A percentile compares a stretch with the other conserved stretches of the same genome.
Conservation (phyloP, 2,888 invertebrate genomes). For the Drosophila nr. medialis region DNA sequence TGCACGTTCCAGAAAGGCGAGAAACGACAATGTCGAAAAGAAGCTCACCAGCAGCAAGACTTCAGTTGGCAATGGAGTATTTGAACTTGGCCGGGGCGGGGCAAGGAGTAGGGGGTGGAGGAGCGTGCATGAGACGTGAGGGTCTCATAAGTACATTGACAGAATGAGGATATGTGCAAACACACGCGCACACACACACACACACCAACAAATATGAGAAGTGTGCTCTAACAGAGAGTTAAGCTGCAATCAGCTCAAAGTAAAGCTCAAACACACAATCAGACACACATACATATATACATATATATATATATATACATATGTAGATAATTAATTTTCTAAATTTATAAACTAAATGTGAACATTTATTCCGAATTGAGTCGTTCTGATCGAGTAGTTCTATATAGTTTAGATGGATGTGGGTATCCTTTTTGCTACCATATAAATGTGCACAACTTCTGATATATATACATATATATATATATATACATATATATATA, state of each 20-base stretch:
- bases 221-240: neutral
- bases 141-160: slow-evolving; percentile 1
- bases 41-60: slow-evolving; percentile 11
- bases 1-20: slow-evolving; percentile 57
- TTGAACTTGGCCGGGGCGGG: neutral
- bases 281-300: neutral
- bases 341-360: neutral
- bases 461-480: too few relatives aligned
- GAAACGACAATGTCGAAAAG: slow-evolving; percentile 27
- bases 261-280: neutral
- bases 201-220: neutral
- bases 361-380: neutral
- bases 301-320: neutral
- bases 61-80: neutral
- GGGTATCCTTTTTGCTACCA: neutral
- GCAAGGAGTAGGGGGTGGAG: neutral
- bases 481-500: neutral
- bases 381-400: neutral
- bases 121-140: neutral
- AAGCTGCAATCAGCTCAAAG: neutral
- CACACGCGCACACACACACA: neutral
- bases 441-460: neutral
- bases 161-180: slow-evolving; percentile 15
- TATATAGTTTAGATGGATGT: neutral
- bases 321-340: neutral